Base-by-base conservation (phyloP, 2,888 invertebrate species). In the Epinotia ramella region DNA sequence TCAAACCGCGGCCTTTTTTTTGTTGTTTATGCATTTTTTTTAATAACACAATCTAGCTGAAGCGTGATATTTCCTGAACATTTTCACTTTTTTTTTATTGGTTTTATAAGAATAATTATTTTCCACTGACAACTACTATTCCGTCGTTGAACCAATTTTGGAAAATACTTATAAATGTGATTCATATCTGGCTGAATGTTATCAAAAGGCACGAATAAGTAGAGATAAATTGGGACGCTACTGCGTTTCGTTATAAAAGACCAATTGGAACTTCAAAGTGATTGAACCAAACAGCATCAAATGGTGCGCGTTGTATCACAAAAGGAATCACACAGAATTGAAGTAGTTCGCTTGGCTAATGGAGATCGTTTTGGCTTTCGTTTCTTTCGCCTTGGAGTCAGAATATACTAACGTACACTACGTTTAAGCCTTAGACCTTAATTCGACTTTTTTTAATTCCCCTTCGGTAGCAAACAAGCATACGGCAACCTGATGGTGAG, bases 181-280 rank as follows among this genome's bases (percentile, higher is more conserved):
- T 49, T 49, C 5, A n/a, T 16, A 16, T 49, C 16, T 13, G 60
- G 7, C 59, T 3, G 12, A 60, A 16, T 28, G 16, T 28, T 16
- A 3, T 60, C 60, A 20, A 28, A 24, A 16, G 60, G 16, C 28
- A 60, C 60, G 28, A 20, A 60, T 33, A 60, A 33, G 33, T 28
- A 60, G 16, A 60, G 16, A 28, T 28, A 60, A 28, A 28, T 60
- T 24, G 20, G 57, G 57, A 28, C 28, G 28, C 28, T 60, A 5
- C 16, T 33, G 33, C 33, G 28, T 28, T n/a, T 60, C 28, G 60
- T 33, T 60, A 28, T 28, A 33, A 28, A n/a, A 33, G 28, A 33
- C 60, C 33, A 60, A n/a, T 60, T 60, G 28, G 9, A 60, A 60
- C 60, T 60, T 60, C 60, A 12, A 56, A 33, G 33, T 60, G 28